These are phyloP conservation scores for zebrafish (Danio rerio) DNA, from an alignment of 2,113 vertebrate species.

Conservation along the genomic window DNA sequence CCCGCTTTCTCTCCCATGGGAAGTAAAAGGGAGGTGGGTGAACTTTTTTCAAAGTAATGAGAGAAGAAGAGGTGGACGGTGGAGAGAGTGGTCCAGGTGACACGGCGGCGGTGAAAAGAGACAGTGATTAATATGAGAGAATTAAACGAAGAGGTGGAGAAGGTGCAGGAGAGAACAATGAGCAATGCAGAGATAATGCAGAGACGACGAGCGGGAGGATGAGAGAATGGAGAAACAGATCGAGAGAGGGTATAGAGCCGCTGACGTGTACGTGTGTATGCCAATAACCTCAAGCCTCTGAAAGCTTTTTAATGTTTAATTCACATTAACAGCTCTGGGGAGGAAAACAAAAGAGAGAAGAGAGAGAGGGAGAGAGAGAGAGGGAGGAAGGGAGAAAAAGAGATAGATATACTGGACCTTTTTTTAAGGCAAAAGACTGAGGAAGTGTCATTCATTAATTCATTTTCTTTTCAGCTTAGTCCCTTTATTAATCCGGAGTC, in stretches of 20 bases:
- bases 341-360: slow-evolving; percentile 35
- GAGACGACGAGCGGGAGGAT: slow-evolving; percentile 41
- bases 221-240: slow-evolving; percentile 26
- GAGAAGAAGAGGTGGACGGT: slow-evolving; percentile 56
- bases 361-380: slow-evolving; percentile 26
- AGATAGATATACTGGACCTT: slow-evolving; percentile 3
- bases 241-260: slow-evolving; percentile 40
- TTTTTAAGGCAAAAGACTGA: no score
- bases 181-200: slow-evolving; percentile 27
- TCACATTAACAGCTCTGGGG: slow-evolving; percentile 60
- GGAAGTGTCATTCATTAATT: no score
- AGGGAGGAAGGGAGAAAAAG: slow-evolving; percentile 23
- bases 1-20: slow-evolving; percentile 21
- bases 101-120: slow-evolving; percentile 47
- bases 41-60: slow-evolving; percentile 70
- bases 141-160: slow-evolving; percentile 25
- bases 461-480: no score
- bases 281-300: slow-evolving; percentile 59
- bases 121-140: slow-evolving; percentile 23
- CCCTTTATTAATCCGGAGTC: no score
- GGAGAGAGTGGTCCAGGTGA: slow-evolving; percentile 54
- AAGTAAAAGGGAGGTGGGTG: slow-evolving; percentile 56
- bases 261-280: slow-evolving; percentile 60
- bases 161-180: slow-evolving; percentile 24
- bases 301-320: slow-evolving; percentile 71